phyloP scores from a whole-genome alignment of 1,140 invertebrate species.

The Drosophila pseudoobscura region DNA sequence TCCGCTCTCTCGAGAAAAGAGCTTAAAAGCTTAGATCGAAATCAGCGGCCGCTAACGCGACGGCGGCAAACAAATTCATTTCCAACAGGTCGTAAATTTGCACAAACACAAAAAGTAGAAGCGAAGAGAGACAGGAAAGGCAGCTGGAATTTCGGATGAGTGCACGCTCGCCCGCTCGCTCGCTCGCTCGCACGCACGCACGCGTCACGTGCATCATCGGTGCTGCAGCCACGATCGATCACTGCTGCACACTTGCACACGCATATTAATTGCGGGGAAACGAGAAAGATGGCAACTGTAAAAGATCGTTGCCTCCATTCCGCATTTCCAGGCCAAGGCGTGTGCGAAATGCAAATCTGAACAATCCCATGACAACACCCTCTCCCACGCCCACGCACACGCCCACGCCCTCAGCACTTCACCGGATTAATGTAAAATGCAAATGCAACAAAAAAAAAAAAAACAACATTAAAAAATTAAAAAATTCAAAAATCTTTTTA shows the following conservation, averaged over 20 bases:
- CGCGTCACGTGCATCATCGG: constrained; percentile 62
- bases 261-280: constrained; percentile 38
- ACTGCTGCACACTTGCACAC: constrained; percentile 9
- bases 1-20: not conserved
- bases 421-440: constrained; percentile 53
- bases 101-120: constrained; percentile 21
- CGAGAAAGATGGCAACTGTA: constrained; percentile 31
- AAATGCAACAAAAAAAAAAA: constrained; percentile 9
- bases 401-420: constrained; percentile 7
- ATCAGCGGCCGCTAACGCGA: constrained; percentile 23
- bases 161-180: not conserved
- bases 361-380: constrained; percentile 70
- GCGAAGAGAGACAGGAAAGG: constrained; percentile 25
- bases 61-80: constrained; percentile 34
- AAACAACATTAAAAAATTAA: constrained; percentile 18
- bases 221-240: constrained; percentile 62
- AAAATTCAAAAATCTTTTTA: constrained; percentile 1
- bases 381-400: constrained; percentile 33
- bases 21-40: constrained; percentile 35
- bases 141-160: constrained; percentile 67
- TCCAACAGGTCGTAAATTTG: constrained; percentile 70
- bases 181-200: constrained; percentile 41
- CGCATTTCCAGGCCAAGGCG: constrained; percentile 76
- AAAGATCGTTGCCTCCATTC: constrained; percentile 71
- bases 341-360: constrained; percentile 57